Evolutionary conservation across 2,113 vertebrate species (phyloP).

Genomic region (Erpornis zantholeuca): DNA sequence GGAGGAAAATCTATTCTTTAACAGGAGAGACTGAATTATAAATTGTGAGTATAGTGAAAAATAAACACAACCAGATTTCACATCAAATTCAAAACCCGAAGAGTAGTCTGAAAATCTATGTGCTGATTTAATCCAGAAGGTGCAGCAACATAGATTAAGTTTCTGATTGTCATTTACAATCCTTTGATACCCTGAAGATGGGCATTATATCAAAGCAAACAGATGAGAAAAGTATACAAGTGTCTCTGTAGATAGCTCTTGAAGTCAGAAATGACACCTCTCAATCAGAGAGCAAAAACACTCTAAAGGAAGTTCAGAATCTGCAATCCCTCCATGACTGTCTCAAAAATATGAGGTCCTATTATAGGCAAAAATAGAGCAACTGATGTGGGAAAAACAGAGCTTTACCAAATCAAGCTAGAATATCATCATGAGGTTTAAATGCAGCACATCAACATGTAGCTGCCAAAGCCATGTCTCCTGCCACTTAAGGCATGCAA

Average conservation of each 20-base stretch:
- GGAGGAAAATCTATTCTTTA: background rate
- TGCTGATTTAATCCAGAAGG: background rate
- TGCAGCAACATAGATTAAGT: background rate
- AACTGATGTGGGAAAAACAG: background rate
- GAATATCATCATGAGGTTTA: background rate
- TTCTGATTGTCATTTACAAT: background rate
- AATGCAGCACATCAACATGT: background rate
- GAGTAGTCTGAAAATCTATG: background rate
- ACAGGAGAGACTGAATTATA: background rate
- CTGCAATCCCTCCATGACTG: background rate
- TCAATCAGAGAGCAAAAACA: background rate
- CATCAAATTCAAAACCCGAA: background rate
- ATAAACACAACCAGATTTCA: background rate
- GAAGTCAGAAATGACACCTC: background rate
- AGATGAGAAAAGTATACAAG: background rate
- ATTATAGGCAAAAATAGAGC: background rate
- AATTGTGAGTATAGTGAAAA: background rate
- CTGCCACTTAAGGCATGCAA: background rate
- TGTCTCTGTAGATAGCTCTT: background rate
- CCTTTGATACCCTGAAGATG: background rate
- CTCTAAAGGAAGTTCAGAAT: background rate
- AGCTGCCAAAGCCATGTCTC: background rate
- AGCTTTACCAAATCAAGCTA: background rate
- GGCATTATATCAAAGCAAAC: background rate
- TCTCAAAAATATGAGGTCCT: background rate